Evolutionary conservation across 2,797 vertebrate species (phyloP).

Genomic region (Tokudaia muenninki): DNA sequence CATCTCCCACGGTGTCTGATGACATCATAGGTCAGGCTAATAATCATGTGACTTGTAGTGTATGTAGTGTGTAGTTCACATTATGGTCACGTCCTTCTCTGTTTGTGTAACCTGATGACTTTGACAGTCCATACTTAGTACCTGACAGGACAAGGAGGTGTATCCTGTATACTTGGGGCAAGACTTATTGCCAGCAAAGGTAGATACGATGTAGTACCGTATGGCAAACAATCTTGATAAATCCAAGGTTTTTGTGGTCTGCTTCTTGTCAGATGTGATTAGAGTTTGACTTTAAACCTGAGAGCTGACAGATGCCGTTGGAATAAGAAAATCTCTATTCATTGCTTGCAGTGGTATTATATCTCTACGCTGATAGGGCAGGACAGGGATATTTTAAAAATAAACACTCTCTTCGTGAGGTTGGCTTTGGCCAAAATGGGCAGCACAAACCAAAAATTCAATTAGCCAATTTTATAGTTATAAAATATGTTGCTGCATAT

Average conservation of each 20-base stretch:
- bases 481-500: background rate
- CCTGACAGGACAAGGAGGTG: background rate
- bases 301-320: background rate
- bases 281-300: background rate
- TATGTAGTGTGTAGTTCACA: background rate
- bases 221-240: background rate
- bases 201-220: background rate
- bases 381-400: background rate
- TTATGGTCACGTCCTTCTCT: background rate
- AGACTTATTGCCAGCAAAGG: background rate
- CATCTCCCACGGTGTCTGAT: background rate
- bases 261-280: background rate
- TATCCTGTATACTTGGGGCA: background rate
- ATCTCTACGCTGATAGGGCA: background rate
- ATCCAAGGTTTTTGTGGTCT: background rate
- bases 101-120: background rate
- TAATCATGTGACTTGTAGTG: background rate
- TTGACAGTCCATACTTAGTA: background rate
- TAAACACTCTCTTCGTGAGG: background rate
- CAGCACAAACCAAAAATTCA: background rate
- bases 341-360: background rate
- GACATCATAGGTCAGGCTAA: background rate
- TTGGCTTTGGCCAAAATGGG: background rate
- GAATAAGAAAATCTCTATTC: background rate
- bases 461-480: background rate